Evolutionary conservation across 2,797 vertebrate species (phyloP), one percentile per base, ranked within the genome.

Genomic region (Chanos chanos): DNA sequence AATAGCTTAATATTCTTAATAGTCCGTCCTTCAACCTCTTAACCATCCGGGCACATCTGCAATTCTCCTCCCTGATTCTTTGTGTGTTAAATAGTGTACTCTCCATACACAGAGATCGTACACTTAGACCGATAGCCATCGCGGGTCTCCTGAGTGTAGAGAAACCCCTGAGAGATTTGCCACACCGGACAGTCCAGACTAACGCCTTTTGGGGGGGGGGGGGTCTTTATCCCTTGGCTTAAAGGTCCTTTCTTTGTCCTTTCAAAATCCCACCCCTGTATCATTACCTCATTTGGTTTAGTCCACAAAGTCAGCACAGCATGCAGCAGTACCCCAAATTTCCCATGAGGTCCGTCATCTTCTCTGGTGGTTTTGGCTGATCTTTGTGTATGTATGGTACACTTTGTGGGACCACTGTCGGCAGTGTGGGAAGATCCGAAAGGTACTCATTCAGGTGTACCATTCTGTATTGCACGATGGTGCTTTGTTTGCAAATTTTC

Each of bases 391-490:
- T 56, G 18, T 31, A 3, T 50, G 15, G 13, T 55, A 57, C 55
- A 68, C 33, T 66, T 18, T 48, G 47, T 61, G 55, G 55, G 48
- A 41, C 41, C 59, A 68, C 48, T 59, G 36, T 22, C 15, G 66
- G 70, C 66, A 73, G 70, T 74, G 45, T 64, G 66, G 61, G 66
- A 71, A 68, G 53, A 66, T 61, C 69, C 40, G n/a, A 34, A 56
- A 24, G 51, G 27, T 15, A 27, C 67, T 37, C 18, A 41, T 72
- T 69, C 5, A 45, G 34, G 45, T 63, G 22, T 50, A 43, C 21
- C 40, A 43, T 43, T 43, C 43, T 30, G 57, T 71, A 51, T 75
- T 71, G 53, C 58, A 58, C 68, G 56, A 62, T 33, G 22, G 48
- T 48, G 61, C 22, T 61, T 43, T 48, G 44, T 57, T 56, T 51